Evolutionary conservation across 2,113 vertebrate genomes (phyloP).

Genomic region (Empidonax alnorum): DNA sequence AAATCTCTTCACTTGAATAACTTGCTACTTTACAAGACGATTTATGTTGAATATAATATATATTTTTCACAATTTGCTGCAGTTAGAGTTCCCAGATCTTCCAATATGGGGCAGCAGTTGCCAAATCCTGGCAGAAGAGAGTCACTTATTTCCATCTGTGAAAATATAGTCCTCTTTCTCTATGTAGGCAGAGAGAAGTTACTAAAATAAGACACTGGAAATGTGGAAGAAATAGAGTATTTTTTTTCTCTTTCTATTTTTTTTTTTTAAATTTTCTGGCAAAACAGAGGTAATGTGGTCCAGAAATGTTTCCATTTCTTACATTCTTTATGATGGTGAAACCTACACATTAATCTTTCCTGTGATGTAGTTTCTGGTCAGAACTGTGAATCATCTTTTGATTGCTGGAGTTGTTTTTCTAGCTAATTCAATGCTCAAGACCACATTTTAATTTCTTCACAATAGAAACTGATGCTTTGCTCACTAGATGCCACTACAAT

Average conservation of each 20-base stretch:
- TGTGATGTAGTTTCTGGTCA: conserved; percentile 45
- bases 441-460: conserved; percentile 26
- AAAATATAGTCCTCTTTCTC: conserved; percentile 20
- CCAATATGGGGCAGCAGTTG: conserved; percentile 69
- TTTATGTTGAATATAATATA: neutral
- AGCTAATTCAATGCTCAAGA: neutral
- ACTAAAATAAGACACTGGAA: conserved; percentile 28
- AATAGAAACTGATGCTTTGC: conserved; percentile 39
- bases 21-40: neutral
- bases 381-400: conserved; percentile 41
- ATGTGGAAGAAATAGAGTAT: neutral
- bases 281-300: neutral
- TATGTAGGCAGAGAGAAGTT: conserved; percentile 23
- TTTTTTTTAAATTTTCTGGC: neutral
- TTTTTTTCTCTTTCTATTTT: neutral
- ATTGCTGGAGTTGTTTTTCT: conserved; percentile 47
- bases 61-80: neutral
- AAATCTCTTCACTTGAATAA: neutral
- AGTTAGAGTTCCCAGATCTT: conserved; percentile 55
- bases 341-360: conserved; percentile 5
- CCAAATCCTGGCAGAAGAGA: conserved; percentile 51
- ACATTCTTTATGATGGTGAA: conserved; percentile 30
- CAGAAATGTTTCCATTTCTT: conserved; percentile 42
- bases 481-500: conserved; percentile 43
- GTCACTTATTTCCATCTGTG: conserved; percentile 43